Base-by-base conservation (phyloP, 2,888 invertebrate species). In the Morpho achilles region DNA sequence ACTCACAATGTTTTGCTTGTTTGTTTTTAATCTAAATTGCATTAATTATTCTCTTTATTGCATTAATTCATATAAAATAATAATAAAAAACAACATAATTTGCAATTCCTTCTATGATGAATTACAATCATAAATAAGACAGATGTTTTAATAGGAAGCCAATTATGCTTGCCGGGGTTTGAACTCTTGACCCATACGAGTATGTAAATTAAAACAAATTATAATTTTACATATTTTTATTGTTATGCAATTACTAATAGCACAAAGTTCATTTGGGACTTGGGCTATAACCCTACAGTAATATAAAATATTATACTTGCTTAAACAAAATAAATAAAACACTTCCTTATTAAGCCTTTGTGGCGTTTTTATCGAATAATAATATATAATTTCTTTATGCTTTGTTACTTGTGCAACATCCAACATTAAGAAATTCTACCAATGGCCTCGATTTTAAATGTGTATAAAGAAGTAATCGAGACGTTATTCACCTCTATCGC, bases 321-420 rank as follows among this genome's bases (percentile, higher is more conserved):
- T 85, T 83, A 84, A 87, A 86, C 86, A 81, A 87, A 88, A 89
- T 87, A 88, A 89, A 89, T 87, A 87, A 84, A 82, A 81, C 80
- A 77, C 82, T 80, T 87, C 82, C 79, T 79, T 83, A 16, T 16
- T 16, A 79, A 80, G 87, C 87, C 88, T 77, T 75, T 76, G 67
- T 75, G 85, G 87, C 85, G 74, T 53, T 78, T 70, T 68, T 68
- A 77, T 78, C 56, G 46, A 50, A 54, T 76, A 79, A 83, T 79
- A 70, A 74, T 66, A 75, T 42, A 63, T 63, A 78, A 87, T 85
- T 87, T 88, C 87, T 85, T 80, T 71, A 84, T 82, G 87, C 75
- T 78, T 76, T 82, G 85, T 85, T 78, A 80, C 80, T 77, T 74
- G 75, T 83, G 82, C 77, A 84, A 88, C 85, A 81, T 76, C 68